Base-by-base conservation (phyloP, 2,888 invertebrate species). In the Catotricha subobsoleta region DNA sequence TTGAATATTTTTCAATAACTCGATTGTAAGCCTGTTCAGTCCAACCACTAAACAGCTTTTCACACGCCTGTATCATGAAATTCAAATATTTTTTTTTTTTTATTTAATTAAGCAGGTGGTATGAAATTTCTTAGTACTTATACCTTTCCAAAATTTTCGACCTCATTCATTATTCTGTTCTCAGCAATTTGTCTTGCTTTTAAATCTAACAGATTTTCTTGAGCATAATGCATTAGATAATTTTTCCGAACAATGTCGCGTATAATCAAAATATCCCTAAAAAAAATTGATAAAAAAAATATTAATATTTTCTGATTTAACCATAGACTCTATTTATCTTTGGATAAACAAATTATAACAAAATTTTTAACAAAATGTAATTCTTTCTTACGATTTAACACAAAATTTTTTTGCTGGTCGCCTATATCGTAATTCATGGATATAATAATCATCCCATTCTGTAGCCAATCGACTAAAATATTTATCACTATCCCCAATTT, bases 361-460 rank as follows among this genome's bases (percentile, higher is more conserved):
- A n/a, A n/a, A n/a, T n/a, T n/a, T n/a, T n/a, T n/a, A n/a, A n/a
- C n/a, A n/a, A n/a, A n/a, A n/a, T n/a, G n/a, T n/a, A n/a, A 16
- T 9, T 10, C 33, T 15, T 16, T 16, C 29, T 40, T 40, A 33
- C 33, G 39, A 39, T 40, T 44, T 44, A 20, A 42, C 36, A 23
- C 37, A 36, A 40, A 42, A 42, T 23, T 44, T 42, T 33, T 37
- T 35, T 4, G 40, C 28, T 16, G 19, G 21, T n/a, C 38, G 43
- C 21, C 45, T 40, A 39, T 43, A 19, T 10, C 39, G 40, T 18
- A 45, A 23, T 15, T 45, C 43, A 34, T 41, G 31, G 13, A 45
- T 41, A 41, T 43, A 45, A 31, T 38, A 30, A 15, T 38, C n/a
- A 23, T 45, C 45, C 45, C 45, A 45, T 19, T 45, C 43, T 3